phyloP scores from a whole-genome alignment of 2,113 vertebrate species.

The Muntiacus reevesi region DNA sequence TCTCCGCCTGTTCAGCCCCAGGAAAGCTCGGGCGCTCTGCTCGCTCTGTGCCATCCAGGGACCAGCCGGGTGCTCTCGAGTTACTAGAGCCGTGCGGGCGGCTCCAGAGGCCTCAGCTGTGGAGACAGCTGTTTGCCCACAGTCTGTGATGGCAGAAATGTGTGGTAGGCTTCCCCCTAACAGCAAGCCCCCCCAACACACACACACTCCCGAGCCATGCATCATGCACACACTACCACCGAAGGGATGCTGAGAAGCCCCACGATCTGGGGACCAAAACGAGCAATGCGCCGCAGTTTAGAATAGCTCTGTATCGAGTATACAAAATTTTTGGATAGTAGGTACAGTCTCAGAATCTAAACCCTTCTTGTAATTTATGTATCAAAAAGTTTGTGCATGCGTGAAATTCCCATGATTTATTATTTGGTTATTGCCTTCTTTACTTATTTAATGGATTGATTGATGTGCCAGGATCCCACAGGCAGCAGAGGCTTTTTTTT shows the following conservation, averaged over 20 bases:
- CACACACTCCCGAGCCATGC: background rate
- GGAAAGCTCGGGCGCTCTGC: background rate
- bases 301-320: background rate
- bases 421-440: constrained; percentile 75
- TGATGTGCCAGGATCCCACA: constrained; percentile 56
- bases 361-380: constrained; percentile 59
- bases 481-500: constrained; percentile 43
- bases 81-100: constrained; percentile 60
- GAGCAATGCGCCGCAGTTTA: background rate
- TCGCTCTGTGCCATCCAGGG: constrained; percentile 63
- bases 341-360: constrained; percentile 15
- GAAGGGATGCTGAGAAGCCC: background rate
- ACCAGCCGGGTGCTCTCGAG: constrained; percentile 54
- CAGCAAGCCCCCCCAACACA: constrained; percentile 26
- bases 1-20: constrained; percentile 52
- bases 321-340: background rate
- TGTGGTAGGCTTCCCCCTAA: constrained; percentile 44
- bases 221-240: background rate
- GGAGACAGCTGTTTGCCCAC: constrained; percentile 77
- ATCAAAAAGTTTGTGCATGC: constrained; percentile 61
- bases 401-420: constrained; percentile 72
- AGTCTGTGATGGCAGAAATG: constrained; percentile 64
- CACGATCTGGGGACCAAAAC: constrained; percentile 27
- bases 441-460: constrained; percentile 73
- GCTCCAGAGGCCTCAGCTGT: constrained; percentile 76